Evolutionary conservation across 2,797 vertebrate genomes (phyloP).

Genomic region (Allochrocebus solatus): DNA sequence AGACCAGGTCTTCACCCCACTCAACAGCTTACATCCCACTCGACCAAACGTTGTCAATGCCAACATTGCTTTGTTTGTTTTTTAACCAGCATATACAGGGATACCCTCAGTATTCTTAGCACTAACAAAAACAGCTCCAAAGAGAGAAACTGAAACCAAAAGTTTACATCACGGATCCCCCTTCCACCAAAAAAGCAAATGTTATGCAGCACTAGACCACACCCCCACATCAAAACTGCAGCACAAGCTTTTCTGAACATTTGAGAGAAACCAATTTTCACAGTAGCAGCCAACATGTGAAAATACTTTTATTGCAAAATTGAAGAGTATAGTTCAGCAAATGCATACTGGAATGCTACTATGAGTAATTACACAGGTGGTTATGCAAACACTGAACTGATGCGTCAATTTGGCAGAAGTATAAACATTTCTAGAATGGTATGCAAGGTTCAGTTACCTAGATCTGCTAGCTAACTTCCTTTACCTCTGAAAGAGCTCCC

Average conservation of each 20-base stretch:
- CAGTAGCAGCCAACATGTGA: slow-evolving; percentile 22
- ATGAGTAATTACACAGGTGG: slow-evolving; percentile 49
- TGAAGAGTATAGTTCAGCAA: slow-evolving; percentile 9
- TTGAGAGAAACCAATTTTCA: not conserved
- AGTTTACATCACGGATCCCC: not conserved
- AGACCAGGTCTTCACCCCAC: not conserved
- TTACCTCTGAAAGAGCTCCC: not conserved
- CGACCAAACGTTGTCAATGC: not conserved
- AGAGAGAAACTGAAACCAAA: not conserved
- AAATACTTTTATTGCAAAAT: slow-evolving; percentile 58
- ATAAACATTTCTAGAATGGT: slow-evolving; percentile 46
- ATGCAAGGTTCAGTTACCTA: slow-evolving; percentile 48
- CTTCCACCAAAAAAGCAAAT: not conserved
- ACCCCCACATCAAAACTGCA: not conserved
- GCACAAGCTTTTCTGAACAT: not conserved
- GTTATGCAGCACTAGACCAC: not conserved
- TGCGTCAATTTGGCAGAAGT: slow-evolving; percentile 41
- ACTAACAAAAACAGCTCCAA: not conserved
- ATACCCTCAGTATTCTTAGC: not conserved
- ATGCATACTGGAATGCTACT: not conserved
- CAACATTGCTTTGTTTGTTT: not conserved
- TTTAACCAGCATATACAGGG: not conserved
- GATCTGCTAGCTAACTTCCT: slow-evolving; percentile 44
- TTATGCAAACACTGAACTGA: slow-evolving; percentile 1
- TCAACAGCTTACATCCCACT: not conserved